Conservation (phyloP, 2,113 vertebrate genomes). For the Bothrops jararaca region DNA sequence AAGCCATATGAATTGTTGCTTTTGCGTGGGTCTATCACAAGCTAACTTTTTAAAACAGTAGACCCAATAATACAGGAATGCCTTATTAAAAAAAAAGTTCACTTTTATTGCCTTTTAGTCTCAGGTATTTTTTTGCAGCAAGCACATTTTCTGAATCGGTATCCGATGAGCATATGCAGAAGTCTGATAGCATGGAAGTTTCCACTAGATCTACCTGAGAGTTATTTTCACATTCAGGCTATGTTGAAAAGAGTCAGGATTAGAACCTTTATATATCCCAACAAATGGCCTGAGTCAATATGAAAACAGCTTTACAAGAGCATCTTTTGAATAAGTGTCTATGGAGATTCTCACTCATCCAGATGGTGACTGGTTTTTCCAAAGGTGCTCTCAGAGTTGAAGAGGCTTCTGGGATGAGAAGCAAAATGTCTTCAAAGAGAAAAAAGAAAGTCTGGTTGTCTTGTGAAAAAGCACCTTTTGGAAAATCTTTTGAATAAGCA, state of each 20-base stretch:
- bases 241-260: not conserved
- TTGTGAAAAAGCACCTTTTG: too few relatives aligned
- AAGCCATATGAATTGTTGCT: not conserved
- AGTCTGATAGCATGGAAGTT: not conserved
- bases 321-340: not conserved
- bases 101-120: not conserved
- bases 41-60: not conserved
- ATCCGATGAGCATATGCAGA: not conserved
- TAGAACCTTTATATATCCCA: not conserved
- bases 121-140: not conserved
- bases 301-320: not conserved
- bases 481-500: not conserved
- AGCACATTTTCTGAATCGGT: not conserved
- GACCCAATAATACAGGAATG: not conserved
- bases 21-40: not conserved
- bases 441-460: too few relatives aligned
- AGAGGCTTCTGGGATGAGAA: too few relatives aligned
- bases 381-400: too few relatives aligned
- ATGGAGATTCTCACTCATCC: too few relatives aligned
- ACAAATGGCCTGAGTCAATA: not conserved
- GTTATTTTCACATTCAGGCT: not conserved
- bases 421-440: too few relatives aligned
- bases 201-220: not conserved
- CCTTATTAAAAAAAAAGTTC: not conserved
- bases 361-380: too few relatives aligned